These are phyloP conservation scores for Oligia latruncula DNA, from an alignment of 2,888 invertebrate species.

Conservation along the genomic window DNA sequence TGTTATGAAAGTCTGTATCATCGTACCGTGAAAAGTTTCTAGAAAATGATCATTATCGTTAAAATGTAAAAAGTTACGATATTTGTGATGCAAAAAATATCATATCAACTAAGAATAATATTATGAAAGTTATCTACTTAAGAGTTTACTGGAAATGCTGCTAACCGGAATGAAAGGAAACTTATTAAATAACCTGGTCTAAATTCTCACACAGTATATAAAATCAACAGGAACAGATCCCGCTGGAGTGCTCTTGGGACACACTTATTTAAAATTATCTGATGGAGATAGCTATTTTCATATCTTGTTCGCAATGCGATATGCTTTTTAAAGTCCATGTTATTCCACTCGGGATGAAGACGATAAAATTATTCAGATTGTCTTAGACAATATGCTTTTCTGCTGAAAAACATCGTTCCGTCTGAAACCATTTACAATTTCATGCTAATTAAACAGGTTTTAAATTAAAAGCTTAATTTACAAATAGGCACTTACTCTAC, in stretches of 20 bases:
- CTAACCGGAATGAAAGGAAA: neutral
- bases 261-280: conserved; percentile 20
- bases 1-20: conserved; percentile 35
- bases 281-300: conserved; percentile 6
- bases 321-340: conserved; percentile 9
- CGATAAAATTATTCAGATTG: conserved; percentile 13
- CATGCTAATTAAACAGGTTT: conserved; percentile 46
- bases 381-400: conserved; percentile 21
- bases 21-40: conserved; percentile 30
- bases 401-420: conserved; percentile 28
- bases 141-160: neutral
- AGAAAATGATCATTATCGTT: conserved; percentile 20
- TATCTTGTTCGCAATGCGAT: conserved; percentile 4
- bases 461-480: conserved; percentile 52
- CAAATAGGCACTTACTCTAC: conserved; percentile 53
- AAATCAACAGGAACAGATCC: conserved; percentile 3
- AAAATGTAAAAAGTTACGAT: conserved; percentile 17
- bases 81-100: conserved; percentile 1
- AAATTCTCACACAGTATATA: neutral
- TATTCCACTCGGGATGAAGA: conserved; percentile 10
- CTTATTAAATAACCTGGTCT: conserved; percentile 1
- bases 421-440: conserved; percentile 42
- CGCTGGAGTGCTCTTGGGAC: neutral
- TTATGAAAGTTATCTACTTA: conserved; percentile 26
- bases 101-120: neutral